Base-by-base conservation (phyloP, 2,888 invertebrate species). In the Leptopterna dolabrata region DNA sequence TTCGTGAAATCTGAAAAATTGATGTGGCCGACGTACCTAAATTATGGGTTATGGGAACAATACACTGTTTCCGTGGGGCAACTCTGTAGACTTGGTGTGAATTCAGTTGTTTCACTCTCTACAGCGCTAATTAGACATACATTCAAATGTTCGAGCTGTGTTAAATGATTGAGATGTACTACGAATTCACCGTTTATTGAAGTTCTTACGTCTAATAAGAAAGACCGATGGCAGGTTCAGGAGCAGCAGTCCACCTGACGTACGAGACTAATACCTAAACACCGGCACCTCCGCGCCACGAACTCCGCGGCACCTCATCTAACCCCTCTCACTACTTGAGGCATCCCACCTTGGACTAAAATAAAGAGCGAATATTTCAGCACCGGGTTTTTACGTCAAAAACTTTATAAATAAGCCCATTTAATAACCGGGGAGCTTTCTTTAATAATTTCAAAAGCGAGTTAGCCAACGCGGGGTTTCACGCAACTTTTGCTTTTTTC, bases 281-380 rank as follows among this genome's bases (percentile, higher is more conserved):
- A 36, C 73, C 73, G 36, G 29, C 30, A 9, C 24, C 63, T 63
- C 63, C 24, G n/a, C n/a, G 51, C 51, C 4, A 51, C 51, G 51
- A 24, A 63, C 55, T n/a, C 19, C 19, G 3, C 55, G 55, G 55
- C 63, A 19, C 63, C 63, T 63, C 51, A 19, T 11, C 19, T 19
- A 24, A 63, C 63, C 63, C 63, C 63, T 63, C 63, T 63, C 63
- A 63, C 63, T 24, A 63, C 16, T 16, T 27, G 36, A n/a, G 30
- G 30, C n/a, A 19, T 76, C 36, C 36, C 41, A 76, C 73, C 73
- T 76, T 76, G 73, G 73, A 76, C 73, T n/a, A 76, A 76, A 76
- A 76, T 76, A 76, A 76, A 76, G 73, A 36, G 73, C 73, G 73
- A 76, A 36, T 76, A 76, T 76, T 76, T 76, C 41, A n/a, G 73